Base-by-base conservation (phyloP, 2,113 vertebrate species). In the Ammodramus savannarum region DNA sequence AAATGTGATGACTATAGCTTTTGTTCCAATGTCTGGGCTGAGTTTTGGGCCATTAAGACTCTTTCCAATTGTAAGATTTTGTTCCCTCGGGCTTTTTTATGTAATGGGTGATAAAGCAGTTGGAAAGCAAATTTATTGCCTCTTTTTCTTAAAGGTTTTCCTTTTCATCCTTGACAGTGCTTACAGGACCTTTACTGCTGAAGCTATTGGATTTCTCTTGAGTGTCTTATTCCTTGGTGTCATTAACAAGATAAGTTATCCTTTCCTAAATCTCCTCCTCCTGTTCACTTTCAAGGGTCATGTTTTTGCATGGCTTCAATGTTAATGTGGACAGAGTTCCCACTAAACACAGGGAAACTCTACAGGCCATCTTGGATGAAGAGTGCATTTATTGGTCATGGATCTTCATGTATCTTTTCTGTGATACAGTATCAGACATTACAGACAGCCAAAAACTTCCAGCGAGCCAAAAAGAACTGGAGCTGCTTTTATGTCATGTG, bases 51-150 rank as follows among this genome's bases (percentile, higher is more conserved):
- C 55, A 77, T 67, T 74, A 95, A 79, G 38, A 49, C 48, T 89
- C 83, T 95, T 96, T 97, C 94, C 94, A 91, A 95, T 95, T 85
- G 68, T 73, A 94, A 91, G 93, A 94, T 93, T 85, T 79, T 32
- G 7, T 81, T 95, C 88, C 78, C 58, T 92, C 20, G 39, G 90
- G 87, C 57, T 93, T 95, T 94, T 94, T 92, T 85, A 85, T 80
- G n/a, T 77, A 96, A 93, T 26, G 54, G 67, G 34, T 85, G 95
- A 96, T 90, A 96, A 94, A 95, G 90, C 67, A 96, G 51, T 52
- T 80, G 75, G 85, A 94, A 94, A 91, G 55, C 43, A 94, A 94
- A 89, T 95, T 90, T 90, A 91, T 78, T 80, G 74, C 77, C 63
- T 95, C 77, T 80, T 91, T 91, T 95, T 90, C 85, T 95, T 93